Evolutionary conservation across 2,797 vertebrate species (phyloP), one percentile per base, ranked within the genome.

Genomic region (Smutsia temminckii): DNA sequence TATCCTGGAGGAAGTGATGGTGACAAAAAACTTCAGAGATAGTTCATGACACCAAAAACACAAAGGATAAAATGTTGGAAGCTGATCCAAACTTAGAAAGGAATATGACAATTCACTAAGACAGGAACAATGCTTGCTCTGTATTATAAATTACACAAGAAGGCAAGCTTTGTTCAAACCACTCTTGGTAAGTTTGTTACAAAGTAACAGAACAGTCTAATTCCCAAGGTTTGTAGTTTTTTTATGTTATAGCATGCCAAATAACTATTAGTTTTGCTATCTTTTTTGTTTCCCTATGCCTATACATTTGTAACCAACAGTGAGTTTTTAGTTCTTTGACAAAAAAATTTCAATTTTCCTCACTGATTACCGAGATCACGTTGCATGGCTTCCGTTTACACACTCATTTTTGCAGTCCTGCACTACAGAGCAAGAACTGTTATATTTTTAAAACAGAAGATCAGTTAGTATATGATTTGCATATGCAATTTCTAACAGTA

Each of bases 191-290:
- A 64, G 13, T 55, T 37, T 71, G 71, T 69, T 79, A 95, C 77
- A 91, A 46, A 74, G 27, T 93, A 94, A 84, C 29, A 80, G 18
- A 40, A 94, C 37, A 78, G 3, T 66, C 61, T 40, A 42, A 84
- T 91, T 84, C 46, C 91, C 69, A 91, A 92, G 53, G 84, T 84
- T 94, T 89, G 81, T 79, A 92, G 68, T 13, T 83, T 49, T 49
- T 93, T 85, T 81, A 78, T 51, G 49, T 72, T 72, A 72, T 0
- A 74, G 46, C 27, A 85, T 25, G 42, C 55, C 81, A 78, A 93
- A 32, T 66, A 61, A 89, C 40, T 49, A 14, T 32, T 37, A 78
- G 29, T 86, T 83, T 80, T 66, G 91, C 37, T 75, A 3, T 74
- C 23, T 51, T 61, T 69, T 61, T 91, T 78, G 40, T 69, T 94